Conservation (phyloP, 1,140 invertebrate genomes). For the Pissodes strobi region DNA sequence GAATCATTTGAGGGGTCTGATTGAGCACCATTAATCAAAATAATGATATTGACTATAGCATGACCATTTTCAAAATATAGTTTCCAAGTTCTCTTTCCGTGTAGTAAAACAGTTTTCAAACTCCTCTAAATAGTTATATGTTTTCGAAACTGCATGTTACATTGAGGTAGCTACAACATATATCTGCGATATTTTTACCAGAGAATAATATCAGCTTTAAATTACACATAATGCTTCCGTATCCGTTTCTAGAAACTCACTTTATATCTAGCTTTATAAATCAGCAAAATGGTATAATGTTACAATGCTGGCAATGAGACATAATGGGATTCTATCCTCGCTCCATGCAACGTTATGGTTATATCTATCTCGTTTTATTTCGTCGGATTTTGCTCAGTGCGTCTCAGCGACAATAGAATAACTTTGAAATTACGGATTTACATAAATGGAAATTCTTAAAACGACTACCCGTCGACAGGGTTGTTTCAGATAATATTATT, state of each 20-base stretch:
- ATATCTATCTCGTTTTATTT: constrained; percentile 15
- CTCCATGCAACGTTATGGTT: constrained; percentile 13
- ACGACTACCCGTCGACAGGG: constrained; percentile 3
- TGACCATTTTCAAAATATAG: no score
- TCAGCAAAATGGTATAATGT: constrained; percentile 15
- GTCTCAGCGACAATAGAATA: constrained; percentile 21
- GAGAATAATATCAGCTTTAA: constrained; percentile 23
- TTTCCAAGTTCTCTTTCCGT: no score
- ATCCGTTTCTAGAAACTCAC: constrained; percentile 14
- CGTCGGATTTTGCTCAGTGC: constrained; percentile 1
- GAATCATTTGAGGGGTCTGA: no score
- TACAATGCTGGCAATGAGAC: constrained; percentile 7
- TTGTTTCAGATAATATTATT: constrained; percentile 28
- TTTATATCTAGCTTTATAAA: constrained; percentile 26
- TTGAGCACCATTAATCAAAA: no score
- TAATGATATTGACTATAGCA: no score
- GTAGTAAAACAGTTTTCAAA: no score
- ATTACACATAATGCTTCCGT: constrained; percentile 17
- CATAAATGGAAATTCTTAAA: constrained; percentile 31
- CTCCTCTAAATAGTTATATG: background rate
- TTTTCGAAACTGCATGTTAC: constrained; percentile 8
- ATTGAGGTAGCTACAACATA: constrained; percentile 6
- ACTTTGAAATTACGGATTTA: constrained; percentile 23
- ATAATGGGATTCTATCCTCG: constrained; percentile 8
- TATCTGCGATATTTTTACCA: constrained; percentile 1